These are phyloP conservation scores for Pteropus rufus DNA, from an alignment of 2,797 vertebrate species.

Conservation along the genomic window DNA sequence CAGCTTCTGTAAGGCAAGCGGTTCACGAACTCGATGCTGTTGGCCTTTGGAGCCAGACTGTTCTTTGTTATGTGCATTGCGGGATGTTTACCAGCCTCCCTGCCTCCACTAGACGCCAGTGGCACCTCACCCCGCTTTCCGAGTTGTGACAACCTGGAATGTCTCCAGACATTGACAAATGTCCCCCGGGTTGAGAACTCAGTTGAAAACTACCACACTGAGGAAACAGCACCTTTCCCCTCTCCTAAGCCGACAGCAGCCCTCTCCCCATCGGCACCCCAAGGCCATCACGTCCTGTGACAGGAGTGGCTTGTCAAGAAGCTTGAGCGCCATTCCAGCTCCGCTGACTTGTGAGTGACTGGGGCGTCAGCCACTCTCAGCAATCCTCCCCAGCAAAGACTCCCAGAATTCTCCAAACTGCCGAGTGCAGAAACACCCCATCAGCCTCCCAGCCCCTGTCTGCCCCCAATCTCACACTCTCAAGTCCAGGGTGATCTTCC, in stretches of 20 bases:
- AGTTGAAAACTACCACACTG: background rate
- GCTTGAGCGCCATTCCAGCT: background rate
- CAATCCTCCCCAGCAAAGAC: background rate
- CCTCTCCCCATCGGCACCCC: background rate
- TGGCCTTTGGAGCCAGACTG: no score
- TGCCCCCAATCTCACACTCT: background rate
- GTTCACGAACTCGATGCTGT: background rate
- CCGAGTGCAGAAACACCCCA: no score
- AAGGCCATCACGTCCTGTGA: background rate
- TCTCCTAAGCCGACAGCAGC: background rate
- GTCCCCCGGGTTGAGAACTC: background rate
- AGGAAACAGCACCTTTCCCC: background rate
- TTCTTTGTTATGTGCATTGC: no score
- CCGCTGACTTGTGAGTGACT: background rate
- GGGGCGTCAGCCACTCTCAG: background rate
- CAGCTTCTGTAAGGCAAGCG: background rate
- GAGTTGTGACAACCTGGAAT: background rate
- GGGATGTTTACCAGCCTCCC: background rate
- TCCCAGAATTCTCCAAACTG: background rate
- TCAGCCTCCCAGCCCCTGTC: background rate
- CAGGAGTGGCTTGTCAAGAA: background rate
- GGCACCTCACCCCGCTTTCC: fast-evolving
- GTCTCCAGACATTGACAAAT: background rate
- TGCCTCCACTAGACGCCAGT: background rate
- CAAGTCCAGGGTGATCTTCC: background rate